Percentiles rank a stretch among this genome's conserved stretches.
phyloP scores from a whole-genome alignment of 2,797 vertebrate species.

The Darevskia nairensis region DNA sequence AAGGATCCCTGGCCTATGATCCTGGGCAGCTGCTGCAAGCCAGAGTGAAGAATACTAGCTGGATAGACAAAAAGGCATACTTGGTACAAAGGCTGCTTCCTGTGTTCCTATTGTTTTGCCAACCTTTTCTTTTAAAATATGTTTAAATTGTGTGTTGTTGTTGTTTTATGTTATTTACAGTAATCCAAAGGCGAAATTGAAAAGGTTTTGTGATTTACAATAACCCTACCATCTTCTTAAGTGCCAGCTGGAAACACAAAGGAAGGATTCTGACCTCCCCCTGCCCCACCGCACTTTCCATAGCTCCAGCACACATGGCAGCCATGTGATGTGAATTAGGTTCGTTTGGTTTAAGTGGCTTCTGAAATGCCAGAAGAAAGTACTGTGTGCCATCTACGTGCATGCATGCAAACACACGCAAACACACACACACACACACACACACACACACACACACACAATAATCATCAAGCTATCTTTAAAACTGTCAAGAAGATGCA shows the following conservation, averaged over 20 bases:
- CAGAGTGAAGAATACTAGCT: background rate
- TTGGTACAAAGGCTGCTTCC: background rate
- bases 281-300: background rate
- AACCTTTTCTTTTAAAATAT: background rate
- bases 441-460: background rate
- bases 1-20: background rate
- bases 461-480: background rate
- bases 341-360: background rate
- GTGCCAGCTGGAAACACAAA: background rate
- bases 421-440: background rate
- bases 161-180: no score
- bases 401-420: no score
- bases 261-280: background rate
- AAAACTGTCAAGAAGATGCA: background rate
- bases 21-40: background rate
- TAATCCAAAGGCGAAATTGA: background rate
- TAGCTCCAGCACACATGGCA: background rate
- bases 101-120: conserved; percentile 4
- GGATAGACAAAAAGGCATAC: no score
- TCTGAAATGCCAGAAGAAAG: background rate
- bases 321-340: conserved; percentile 30
- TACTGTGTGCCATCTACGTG: background rate
- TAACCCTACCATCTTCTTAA: background rate
- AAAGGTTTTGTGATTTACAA: conserved; percentile 15
- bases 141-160: no score